Percentiles rank a stretch among this genome's conserved stretches.
phyloP scores from a whole-genome alignment of 2,888 invertebrate genomes.

The Agrilus cyanescens region DNA sequence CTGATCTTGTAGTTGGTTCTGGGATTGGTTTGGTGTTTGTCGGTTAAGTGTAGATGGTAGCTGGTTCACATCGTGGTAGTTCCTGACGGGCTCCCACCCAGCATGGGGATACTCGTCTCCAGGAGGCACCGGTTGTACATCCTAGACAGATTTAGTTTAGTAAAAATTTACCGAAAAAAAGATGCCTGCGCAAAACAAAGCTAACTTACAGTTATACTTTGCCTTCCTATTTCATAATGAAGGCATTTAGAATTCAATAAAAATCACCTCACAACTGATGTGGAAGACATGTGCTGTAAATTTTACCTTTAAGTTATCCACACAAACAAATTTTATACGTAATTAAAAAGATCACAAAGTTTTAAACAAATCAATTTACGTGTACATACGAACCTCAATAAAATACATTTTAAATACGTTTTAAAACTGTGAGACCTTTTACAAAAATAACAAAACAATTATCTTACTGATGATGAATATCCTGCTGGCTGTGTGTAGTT shows the following conservation, averaged over 20 bases:
- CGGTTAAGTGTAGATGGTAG: slow-evolving; percentile 11
- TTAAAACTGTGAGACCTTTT: background rate
- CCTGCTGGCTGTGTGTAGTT: slow-evolving; percentile 13
- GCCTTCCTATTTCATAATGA: slow-evolving; percentile 13
- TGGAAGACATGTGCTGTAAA: slow-evolving; percentile 17
- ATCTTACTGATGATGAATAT: slow-evolving; percentile 14
- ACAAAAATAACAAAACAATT: background rate
- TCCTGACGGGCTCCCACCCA: slow-evolving; percentile 21
- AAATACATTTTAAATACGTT: background rate
- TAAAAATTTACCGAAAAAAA: slow-evolving; percentile 6
- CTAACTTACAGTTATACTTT: slow-evolving; percentile 18
- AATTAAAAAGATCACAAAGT: background rate
- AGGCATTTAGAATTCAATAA: slow-evolving; percentile 13
- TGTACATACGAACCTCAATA: background rate
- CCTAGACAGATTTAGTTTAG: slow-evolving; percentile 17
- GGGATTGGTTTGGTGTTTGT: slow-evolving; percentile 22
- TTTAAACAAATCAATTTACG: background rate
- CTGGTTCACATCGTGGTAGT: slow-evolving; percentile 13
- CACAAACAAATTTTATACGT: slow-evolving; percentile 3
- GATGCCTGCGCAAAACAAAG: slow-evolving; percentile 10
- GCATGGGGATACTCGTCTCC: slow-evolving; percentile 19
- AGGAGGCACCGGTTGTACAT: slow-evolving; percentile 18
- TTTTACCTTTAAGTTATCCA: slow-evolving; percentile 16
- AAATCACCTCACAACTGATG: slow-evolving; percentile 16
- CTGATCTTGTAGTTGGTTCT: slow-evolving; percentile 17